Percentiles rank a stretch among this genome's conserved stretches.
Conservation (phyloP, 37 sponge, comb jelly and placozoan genomes). For the Oscarella lobularis region DNA sequence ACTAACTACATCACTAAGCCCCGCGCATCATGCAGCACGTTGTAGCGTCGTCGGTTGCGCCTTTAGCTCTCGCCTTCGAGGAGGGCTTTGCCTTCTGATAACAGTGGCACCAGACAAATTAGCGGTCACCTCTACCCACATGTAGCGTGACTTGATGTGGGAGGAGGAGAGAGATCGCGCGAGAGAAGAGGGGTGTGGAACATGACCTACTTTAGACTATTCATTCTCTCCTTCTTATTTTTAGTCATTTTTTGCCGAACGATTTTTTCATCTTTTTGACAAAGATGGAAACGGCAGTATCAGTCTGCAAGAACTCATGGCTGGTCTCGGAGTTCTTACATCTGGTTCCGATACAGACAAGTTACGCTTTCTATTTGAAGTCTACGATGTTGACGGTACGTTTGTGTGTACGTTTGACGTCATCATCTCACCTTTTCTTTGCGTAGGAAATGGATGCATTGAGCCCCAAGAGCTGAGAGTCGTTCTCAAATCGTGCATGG, state of each 20-base stretch:
- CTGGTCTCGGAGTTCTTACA: conserved; percentile 56
- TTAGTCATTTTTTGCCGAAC: conserved; percentile 71
- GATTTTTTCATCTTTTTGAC: conserved; percentile 75
- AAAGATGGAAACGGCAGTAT: conserved; percentile 62
- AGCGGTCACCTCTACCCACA: no score
- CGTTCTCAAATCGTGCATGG: conserved; percentile 80
- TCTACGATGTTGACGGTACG: conserved; percentile 85
- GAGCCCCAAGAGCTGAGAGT: conserved; percentile 58
- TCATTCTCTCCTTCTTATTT: no score
- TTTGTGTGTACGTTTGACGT: background rate
- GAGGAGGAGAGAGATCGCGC: no score
- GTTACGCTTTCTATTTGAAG: conserved; percentile 63
- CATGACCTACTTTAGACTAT: no score
- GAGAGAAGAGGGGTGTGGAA: no score
- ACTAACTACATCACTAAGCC: no score
- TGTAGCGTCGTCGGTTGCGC: no score
- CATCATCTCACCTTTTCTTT: background rate
- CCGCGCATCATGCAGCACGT: no score
- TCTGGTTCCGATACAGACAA: conserved; percentile 67
- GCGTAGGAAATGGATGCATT: conserved; percentile 72
- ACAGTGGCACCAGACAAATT: no score
- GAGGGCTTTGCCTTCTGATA: no score
- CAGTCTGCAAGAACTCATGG: conserved; percentile 73
- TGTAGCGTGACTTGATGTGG: no score
- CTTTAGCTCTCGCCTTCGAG: no score